Evolutionary conservation across 2,797 vertebrate genomes (phyloP).

Genomic region (Austrolebias charrua): DNA sequence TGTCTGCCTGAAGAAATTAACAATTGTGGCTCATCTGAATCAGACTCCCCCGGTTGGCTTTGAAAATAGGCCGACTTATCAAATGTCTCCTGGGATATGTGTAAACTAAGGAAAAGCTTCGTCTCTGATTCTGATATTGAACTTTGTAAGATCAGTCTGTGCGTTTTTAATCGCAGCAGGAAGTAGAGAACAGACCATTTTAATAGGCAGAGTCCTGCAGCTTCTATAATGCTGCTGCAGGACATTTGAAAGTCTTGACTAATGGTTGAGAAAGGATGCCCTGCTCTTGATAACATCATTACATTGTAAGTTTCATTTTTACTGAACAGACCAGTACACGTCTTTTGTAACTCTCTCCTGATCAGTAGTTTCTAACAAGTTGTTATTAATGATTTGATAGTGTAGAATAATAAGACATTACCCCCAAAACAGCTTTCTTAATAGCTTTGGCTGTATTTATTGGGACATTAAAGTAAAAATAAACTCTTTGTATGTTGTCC

Average conservation of each 20-base stretch:
- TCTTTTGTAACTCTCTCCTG: neutral
- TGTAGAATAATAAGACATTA: too few relatives aligned
- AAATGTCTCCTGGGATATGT: too few relatives aligned
- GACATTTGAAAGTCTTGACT: neutral
- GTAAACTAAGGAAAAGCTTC: too few relatives aligned
- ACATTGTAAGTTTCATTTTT: too few relatives aligned
- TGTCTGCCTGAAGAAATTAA: too few relatives aligned
- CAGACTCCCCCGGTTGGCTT: too few relatives aligned
- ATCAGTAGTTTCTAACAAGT: neutral
- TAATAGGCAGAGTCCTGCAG: slow-evolving; percentile 3
- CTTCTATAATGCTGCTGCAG: slow-evolving; percentile 5
- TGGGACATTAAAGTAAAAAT: neutral
- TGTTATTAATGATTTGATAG: too few relatives aligned
- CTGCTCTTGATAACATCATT: neutral
- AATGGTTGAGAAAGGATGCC: neutral
- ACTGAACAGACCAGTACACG: neutral
- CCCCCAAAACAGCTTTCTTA: neutral
- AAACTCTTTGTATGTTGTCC: neutral
- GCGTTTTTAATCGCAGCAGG: neutral
- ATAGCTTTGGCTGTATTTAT: neutral
- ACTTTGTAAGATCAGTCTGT: neutral
- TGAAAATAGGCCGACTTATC: too few relatives aligned
- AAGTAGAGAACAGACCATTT: slow-evolving; percentile 8
- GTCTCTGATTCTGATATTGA: neutral
- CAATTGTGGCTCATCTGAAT: too few relatives aligned